Base-by-base conservation (phyloP, 1,140 invertebrate genomes). In the Sinella curviseta region DNA sequence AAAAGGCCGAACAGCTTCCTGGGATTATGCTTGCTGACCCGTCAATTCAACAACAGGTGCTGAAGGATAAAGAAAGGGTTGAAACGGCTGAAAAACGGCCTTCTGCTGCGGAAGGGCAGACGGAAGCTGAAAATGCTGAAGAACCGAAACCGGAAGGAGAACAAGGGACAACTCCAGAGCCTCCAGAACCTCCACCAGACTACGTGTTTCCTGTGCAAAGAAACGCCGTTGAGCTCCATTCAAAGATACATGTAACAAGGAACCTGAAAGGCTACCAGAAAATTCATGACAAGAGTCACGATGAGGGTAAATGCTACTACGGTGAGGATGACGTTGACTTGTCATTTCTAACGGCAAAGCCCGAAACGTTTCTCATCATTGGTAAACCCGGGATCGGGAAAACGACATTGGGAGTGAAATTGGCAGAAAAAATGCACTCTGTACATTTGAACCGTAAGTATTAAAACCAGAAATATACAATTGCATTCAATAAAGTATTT, bases 381-480 rank as follows among this genome's bases (percentile, higher is more conserved):
- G 82, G 82, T 26, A 83, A 83, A 67, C 80, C 80, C 17, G 82
- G 80, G 17, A 54, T 81, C 33, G 82, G 82, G 4, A 74, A n/a
- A 48, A 75, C 78, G 0, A 81, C 80, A 0, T 28, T 81, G n/a
- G 82, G 77, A n/a, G 26, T 14, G 17, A 65, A 33, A 67, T 57
- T 83, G 14, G 82, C 80, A 17, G 17, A 78, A 65, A 80, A 81
- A 74, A 67, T 81, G 30, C 79, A 81, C 28, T 26, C 77, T 12
- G 77, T 83, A 34, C 73, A 75, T 54, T 78, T 83, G 57, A 74
- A 54, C 54, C 78, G 81, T 82, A 78, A 55, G 81, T 77, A 54
- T 1, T 34, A n/a, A n/a, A n/a, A n/a, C n/a, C n/a, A n/a, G n/a
- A n/a, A n/a, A n/a, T n/a, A n/a, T n/a, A n/a, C n/a, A n/a, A n/a